Base-by-base conservation (phyloP, 2,113 vertebrate genomes). In the Gymnogyps californianus region DNA sequence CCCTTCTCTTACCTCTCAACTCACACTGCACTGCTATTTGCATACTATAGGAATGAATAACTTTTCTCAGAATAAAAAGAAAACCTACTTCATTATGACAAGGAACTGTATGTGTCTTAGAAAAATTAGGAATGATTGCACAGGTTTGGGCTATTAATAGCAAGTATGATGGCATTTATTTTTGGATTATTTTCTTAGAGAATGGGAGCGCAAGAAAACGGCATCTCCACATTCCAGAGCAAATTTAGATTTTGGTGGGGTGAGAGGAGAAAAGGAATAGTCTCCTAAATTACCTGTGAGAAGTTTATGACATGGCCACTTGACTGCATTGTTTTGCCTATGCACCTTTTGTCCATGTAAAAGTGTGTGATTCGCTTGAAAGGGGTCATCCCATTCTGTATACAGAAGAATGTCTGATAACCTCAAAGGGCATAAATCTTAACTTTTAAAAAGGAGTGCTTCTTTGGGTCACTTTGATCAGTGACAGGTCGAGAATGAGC, bases 401-500 rank as follows among this genome's bases (percentile, higher is more conserved):
- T 96, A 93, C 94, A 97, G 90, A 96, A 96, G 96, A 97, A 96
- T 96, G 96, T 90, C 97, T 97, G 97, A 98, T 98, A 98, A 97
- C 95, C 97, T 98, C 91, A 92, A 96, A 97, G 93, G 95, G 89
- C 87, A 86, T 97, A 96, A 97, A 97, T 97, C 93, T 98, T 97
- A 97, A 98, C 96, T 97, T 98, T 98, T 97, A 97, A 97, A 98
- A 98, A 98, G 97, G 94, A 97, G 96, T 97, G 98, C 97, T 98
- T 98, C 96, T 98, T 98, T 97, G 96, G 97, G 97, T 98, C 98
- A 98, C 98, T 99, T 98, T 99, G 98, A 99, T 99, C 98, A 98
- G 98, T 98, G 98, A 99, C 98, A 99, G 98, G 98, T 99, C 96
- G 98, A 98, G 98, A 98, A 98, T 98, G 98, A 98, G 98, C 98